Conservation (phyloP, 2,888 invertebrate species). For the Andrena haemorrhoa region DNA sequence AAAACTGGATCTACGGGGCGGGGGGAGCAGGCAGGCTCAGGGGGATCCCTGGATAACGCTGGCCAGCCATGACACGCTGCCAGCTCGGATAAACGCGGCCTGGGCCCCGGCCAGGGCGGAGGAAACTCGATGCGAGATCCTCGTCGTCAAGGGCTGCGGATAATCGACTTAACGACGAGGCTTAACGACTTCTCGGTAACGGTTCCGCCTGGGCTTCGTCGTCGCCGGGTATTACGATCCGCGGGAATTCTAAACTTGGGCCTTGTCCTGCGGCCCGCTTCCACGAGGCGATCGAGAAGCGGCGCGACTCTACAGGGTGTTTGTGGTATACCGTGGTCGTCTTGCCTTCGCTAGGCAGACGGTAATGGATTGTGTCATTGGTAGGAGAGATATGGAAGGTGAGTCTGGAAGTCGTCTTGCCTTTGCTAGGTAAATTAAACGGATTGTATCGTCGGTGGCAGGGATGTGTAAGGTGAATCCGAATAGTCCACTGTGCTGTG, state of each 20-base stretch:
- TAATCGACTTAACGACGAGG: slow-evolving; percentile 78
- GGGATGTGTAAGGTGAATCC: too few species aligned
- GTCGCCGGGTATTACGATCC: slow-evolving; percentile 67
- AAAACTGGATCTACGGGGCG: slow-evolving; percentile 59
- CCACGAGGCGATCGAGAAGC: slow-evolving; percentile 46
- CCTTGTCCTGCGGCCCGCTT: slow-evolving; percentile 41
- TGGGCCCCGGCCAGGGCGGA: slow-evolving; percentile 26
- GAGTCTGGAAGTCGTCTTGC: too few species aligned
- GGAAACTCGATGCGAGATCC: slow-evolving; percentile 75
- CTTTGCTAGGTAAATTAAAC: too few species aligned
- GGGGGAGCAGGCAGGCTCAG: slow-evolving; percentile 15
- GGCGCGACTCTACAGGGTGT: slow-evolving; percentile 22
- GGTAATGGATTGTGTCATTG: too few species aligned
- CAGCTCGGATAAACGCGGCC: slow-evolving; percentile 61
- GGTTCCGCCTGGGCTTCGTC: slow-evolving; percentile 58
- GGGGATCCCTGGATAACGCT: slow-evolving; percentile 46
- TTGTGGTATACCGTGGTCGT: slow-evolving; percentile 8
- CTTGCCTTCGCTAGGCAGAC: too few species aligned
- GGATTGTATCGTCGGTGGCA: too few species aligned
- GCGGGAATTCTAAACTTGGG: slow-evolving; percentile 71
- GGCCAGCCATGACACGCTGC: slow-evolving; percentile 51
- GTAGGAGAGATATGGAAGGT: too few species aligned
- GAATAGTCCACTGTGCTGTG: too few species aligned
- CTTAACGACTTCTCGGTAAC: slow-evolving; percentile 78
- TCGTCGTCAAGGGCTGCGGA: slow-evolving; percentile 72